These are phyloP conservation scores for Portunus trituberculatus DNA, from an alignment of 1,140 invertebrate species.

Conservation along the genomic window DNA sequence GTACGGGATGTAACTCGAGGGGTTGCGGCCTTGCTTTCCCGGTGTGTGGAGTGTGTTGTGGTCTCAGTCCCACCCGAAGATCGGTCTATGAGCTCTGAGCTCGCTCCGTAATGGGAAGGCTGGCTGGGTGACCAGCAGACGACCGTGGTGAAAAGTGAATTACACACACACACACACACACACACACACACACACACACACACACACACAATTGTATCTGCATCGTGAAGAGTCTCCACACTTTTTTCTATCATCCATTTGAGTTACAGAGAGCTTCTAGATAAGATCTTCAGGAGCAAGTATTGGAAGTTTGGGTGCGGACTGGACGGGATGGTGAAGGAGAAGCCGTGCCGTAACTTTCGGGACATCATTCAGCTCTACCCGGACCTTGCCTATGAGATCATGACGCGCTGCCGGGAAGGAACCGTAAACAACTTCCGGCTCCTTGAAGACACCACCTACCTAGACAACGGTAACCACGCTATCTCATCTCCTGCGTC, in stretches of 20 bases:
- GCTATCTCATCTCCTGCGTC: not conserved
- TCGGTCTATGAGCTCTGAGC: too few species aligned
- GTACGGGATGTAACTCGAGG: too few species aligned
- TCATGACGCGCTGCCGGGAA: slow-evolving; percentile 30
- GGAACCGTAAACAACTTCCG: slow-evolving; percentile 26
- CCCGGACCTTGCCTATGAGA: not conserved
- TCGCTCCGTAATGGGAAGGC: too few species aligned
- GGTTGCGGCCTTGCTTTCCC: too few species aligned
- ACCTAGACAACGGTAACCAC: not conserved
- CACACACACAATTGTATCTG: too few species aligned
- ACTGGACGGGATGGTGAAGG: not conserved
- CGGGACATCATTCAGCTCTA: slow-evolving; percentile 52
- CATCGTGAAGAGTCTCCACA: too few species aligned
- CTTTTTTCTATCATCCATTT: not conserved
- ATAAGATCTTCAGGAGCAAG: slow-evolving; percentile 42
- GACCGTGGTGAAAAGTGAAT: too few species aligned
- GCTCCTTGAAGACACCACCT: slow-evolving; percentile 53
- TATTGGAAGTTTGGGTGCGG: slow-evolving; percentile 58
- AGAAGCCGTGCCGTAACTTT: slow-evolving; percentile 27
- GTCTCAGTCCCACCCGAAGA: too few species aligned
- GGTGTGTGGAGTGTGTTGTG: too few species aligned
- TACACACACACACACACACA: too few species aligned
- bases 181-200: too few species aligned
- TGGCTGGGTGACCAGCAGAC: too few species aligned
- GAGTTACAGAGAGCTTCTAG: slow-evolving; percentile 18